Conservation (phyloP, 2,113 vertebrate genomes). For the Willisornis vidua region DNA sequence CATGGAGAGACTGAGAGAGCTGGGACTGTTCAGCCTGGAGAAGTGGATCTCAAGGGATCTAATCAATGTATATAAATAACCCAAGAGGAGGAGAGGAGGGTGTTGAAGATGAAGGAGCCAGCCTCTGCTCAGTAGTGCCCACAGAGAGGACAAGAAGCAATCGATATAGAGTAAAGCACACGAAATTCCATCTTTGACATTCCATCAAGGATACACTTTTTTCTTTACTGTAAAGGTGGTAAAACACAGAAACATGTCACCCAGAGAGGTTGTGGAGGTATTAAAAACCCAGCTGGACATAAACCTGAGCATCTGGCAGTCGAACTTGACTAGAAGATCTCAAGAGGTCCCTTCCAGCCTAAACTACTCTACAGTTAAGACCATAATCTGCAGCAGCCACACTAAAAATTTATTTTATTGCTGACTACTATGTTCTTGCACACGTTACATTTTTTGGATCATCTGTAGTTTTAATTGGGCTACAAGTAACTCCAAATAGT, state of each 20-base stretch:
- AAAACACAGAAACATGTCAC: background rate
- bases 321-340: background rate
- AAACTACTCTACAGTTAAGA: background rate
- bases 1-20: background rate
- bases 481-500: slow-evolving; percentile 18
- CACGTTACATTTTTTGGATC: background rate
- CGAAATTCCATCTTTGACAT: background rate
- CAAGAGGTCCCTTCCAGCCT: background rate
- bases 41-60: background rate
- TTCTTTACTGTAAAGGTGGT: background rate
- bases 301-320: background rate
- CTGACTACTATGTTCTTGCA: background rate
- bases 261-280: background rate
- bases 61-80: background rate
- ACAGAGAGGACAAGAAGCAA: background rate
- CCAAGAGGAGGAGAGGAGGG: accelerated
- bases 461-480: background rate
- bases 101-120: background rate
- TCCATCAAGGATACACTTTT: background rate
- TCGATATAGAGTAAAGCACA: background rate
- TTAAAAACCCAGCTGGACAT: background rate
- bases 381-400: background rate
- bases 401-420: background rate
- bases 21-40: background rate
- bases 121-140: background rate